phyloP scores from a whole-genome alignment of 2,888 invertebrate genomes.

The Coremacera marginata region DNA sequence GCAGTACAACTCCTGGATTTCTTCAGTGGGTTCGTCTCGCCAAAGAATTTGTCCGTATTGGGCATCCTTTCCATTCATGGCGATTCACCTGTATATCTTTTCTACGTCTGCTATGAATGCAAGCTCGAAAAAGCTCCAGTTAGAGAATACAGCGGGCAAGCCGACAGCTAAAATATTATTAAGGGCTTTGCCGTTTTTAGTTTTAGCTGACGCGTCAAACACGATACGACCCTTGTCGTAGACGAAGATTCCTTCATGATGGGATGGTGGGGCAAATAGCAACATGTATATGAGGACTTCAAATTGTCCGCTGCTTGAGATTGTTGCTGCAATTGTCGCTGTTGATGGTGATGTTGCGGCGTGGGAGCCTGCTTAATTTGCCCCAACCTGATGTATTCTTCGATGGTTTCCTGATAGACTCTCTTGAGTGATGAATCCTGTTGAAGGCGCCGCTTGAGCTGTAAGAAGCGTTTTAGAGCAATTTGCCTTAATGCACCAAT shows the following conservation, averaged over 20 bases:
- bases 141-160: constrained; percentile 36
- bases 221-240: constrained; percentile 42
- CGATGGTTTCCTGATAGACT: constrained; percentile 26
- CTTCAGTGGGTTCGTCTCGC: background rate
- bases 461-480: constrained; percentile 36
- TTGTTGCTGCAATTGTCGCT: background rate
- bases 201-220: constrained; percentile 42
- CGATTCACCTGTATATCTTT: constrained; percentile 43
- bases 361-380: constrained; percentile 30
- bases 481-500: constrained; percentile 30
- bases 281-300: background rate
- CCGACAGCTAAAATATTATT: constrained; percentile 42
- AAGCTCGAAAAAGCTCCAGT: constrained; percentile 37
- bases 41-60: constrained; percentile 39
- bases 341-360: background rate
- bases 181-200: constrained; percentile 57
- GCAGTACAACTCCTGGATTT: constrained; percentile 8
- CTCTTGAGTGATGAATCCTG: constrained; percentile 14
- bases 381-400: constrained; percentile 30
- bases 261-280: constrained; percentile 42
- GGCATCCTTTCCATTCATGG: constrained; percentile 29
- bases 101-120: constrained; percentile 41
- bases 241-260: constrained; percentile 37
- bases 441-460: constrained; percentile 20
- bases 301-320: background rate